Conservation (phyloP, 2,888 invertebrate genomes). For the Mongoloraphidia duomilia region DNA sequence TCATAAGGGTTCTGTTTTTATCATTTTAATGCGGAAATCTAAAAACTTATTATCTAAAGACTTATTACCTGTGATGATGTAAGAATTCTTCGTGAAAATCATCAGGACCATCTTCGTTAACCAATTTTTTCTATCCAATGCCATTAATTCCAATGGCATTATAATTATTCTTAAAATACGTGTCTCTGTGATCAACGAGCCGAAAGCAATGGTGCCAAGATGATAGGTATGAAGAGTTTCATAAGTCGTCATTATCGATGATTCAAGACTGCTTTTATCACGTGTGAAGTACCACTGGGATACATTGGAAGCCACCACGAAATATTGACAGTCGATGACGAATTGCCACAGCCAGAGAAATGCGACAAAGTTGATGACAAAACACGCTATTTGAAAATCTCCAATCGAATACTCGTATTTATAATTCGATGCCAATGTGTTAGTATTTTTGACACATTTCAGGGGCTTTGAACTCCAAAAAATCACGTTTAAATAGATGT, state of each 20-base stretch:
- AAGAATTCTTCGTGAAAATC: no score
- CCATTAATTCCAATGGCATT: no score
- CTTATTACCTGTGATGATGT: no score
- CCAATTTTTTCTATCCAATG: no score
- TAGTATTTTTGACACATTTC: slow-evolving; percentile 13
- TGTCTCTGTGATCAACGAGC: slow-evolving; percentile 48
- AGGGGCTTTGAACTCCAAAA: slow-evolving; percentile 10
- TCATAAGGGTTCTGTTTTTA: no score
- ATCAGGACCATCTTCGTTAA: slow-evolving; percentile 33
- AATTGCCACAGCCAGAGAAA: slow-evolving; percentile 45
- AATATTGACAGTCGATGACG: slow-evolving; percentile 46
- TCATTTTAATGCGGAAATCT: no score
- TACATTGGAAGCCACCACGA: slow-evolving; percentile 46
- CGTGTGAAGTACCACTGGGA: slow-evolving; percentile 48
- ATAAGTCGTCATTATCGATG: slow-evolving; percentile 19
- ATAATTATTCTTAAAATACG: slow-evolving; percentile 36
- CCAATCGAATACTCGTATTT: slow-evolving; percentile 15
- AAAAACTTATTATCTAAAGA: no score
- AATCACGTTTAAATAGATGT: slow-evolving; percentile 14
- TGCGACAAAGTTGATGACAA: slow-evolving; percentile 31
- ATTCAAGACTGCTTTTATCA: slow-evolving; percentile 23
- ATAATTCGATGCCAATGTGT: neutral
- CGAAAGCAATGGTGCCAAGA: slow-evolving; percentile 51
- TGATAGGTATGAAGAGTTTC: slow-evolving; percentile 38
- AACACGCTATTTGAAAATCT: slow-evolving; percentile 15